A percentile compares a stretch with the other conserved stretches of the same genome.
Evolutionary conservation across 2,797 vertebrate species (phyloP).

Genomic region (Lophotriccus pileatus): DNA sequence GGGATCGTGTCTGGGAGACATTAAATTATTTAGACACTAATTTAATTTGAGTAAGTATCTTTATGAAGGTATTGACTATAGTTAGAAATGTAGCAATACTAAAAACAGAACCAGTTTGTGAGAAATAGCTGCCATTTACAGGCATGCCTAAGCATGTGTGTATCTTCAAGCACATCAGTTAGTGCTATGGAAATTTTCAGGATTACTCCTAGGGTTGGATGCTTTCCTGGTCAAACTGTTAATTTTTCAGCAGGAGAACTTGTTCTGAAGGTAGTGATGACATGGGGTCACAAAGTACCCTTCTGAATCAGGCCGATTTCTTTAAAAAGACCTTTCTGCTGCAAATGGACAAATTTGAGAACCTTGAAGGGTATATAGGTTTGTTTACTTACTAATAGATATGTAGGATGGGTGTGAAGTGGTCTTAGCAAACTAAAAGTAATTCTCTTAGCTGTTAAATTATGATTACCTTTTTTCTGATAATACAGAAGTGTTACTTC

Average conservation of each 20-base stretch:
- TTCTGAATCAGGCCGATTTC: not conserved
- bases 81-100: not conserved
- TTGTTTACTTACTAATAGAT: not conserved
- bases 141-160: not conserved
- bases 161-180: not conserved
- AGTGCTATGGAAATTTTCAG: not conserved
- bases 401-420: not conserved
- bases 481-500: not conserved
- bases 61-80: not conserved
- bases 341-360: not conserved
- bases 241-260: not conserved
- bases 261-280: not conserved
- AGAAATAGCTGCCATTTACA: not conserved
- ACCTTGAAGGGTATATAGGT: not conserved
- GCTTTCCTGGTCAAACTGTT: not conserved
- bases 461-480: not conserved
- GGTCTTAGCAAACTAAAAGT: not conserved
- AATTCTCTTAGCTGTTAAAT: not conserved
- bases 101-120: not conserved
- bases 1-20: not conserved
- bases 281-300: not conserved
- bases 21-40: not conserved
- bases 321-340: not conserved
- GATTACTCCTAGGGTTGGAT: not conserved
- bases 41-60: not conserved